These are phyloP conservation scores for Pandemis corylana DNA, from an alignment of 2,888 invertebrate species.

Conservation along the genomic window DNA sequence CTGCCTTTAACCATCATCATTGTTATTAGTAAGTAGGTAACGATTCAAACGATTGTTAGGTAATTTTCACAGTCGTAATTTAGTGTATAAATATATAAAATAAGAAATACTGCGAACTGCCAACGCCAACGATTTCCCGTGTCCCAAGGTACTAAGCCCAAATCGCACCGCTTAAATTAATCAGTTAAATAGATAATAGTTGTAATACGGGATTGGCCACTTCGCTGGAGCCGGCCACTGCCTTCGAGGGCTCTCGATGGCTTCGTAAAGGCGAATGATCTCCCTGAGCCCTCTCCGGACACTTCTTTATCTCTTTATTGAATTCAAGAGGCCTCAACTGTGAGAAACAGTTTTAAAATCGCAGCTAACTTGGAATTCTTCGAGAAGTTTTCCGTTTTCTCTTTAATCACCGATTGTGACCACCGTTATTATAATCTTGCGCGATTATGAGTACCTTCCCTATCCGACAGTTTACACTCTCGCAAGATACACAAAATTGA, in stretches of 20 bases:
- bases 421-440: too few relatives aligned
- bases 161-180: background rate
- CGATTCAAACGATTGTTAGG: too few relatives aligned
- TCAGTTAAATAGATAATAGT: constrained; percentile 13
- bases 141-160: background rate
- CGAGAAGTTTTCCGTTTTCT: background rate
- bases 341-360: constrained; percentile 10
- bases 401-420: too few relatives aligned
- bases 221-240: constrained; percentile 14
- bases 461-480: too few relatives aligned
- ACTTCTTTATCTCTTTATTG: constrained; percentile 33
- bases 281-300: constrained; percentile 24
- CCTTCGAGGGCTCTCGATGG: constrained; percentile 19
- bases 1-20: too few relatives aligned
- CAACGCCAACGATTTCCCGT: background rate
- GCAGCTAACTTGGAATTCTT: background rate
- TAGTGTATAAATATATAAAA: too few relatives aligned
- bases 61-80: too few relatives aligned
- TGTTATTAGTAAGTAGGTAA: too few relatives aligned
- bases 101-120: too few relatives aligned
- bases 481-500: background rate
- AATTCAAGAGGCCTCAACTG: constrained; percentile 19
- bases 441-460: too few relatives aligned
- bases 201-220: constrained; percentile 27
- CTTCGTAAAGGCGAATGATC: constrained; percentile 27